These are phyloP conservation scores for Argyrosomus japonicus DNA, from an alignment of 2,113 vertebrate species.

Conservation along the genomic window DNA sequence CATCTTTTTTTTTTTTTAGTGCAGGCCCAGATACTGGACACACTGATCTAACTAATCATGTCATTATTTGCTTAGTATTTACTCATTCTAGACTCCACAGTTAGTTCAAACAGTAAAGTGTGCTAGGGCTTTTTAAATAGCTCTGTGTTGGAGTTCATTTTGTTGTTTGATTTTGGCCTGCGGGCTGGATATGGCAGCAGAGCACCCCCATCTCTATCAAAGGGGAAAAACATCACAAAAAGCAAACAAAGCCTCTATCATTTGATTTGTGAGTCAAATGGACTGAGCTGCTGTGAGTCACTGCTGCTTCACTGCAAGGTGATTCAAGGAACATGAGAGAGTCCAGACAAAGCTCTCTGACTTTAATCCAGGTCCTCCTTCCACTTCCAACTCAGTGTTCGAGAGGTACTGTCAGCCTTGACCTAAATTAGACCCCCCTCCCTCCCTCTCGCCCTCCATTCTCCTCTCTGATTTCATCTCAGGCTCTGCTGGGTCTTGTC, in stretches of 20 bases:
- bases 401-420: conserved; percentile 64
- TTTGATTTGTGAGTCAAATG: conserved; percentile 56
- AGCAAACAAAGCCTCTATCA: conserved; percentile 36
- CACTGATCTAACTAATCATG: neutral
- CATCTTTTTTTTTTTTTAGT: neutral
- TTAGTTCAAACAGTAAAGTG: neutral
- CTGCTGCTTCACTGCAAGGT: conserved; percentile 37
- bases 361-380: conserved; percentile 45
- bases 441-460: conserved; percentile 21
- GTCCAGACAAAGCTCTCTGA: conserved; percentile 24
- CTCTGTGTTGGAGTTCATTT: conserved; percentile 19
- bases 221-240: conserved; percentile 27
- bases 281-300: conserved; percentile 44
- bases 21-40: neutral
- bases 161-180: conserved; percentile 28
- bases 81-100: neutral
- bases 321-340: conserved; percentile 43
- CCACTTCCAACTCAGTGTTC: conserved; percentile 17
- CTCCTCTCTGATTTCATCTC: conserved; percentile 60
- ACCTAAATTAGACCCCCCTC: conserved; percentile 62
- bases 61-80: neutral
- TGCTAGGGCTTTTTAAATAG: conserved; percentile 22
- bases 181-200: conserved; percentile 25
- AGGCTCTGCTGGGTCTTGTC: conserved; percentile 57
- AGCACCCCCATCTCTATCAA: conserved; percentile 25